Base-by-base conservation (phyloP, 2,888 invertebrate genomes). In the Stenichneumon culpator region DNA sequence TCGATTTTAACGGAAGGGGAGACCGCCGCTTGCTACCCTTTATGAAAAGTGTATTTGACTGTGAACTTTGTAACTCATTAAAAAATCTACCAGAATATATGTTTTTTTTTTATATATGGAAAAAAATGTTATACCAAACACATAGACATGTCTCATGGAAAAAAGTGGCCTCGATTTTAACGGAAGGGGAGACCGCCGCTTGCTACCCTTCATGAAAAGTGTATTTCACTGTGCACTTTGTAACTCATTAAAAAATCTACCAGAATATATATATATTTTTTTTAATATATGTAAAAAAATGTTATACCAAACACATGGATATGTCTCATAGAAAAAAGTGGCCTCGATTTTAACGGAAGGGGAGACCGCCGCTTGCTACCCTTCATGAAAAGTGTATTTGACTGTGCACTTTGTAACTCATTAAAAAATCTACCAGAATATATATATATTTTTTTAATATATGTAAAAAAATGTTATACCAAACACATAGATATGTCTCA, bases 131-230 rank as follows among this genome's bases (percentile, higher is more conserved):
- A 6, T 36, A 7, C 36, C 7, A 4, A 1, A 9, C 1, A 9
- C 0, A 36, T 36, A 9, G 36, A 36, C 9, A 36, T 9, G 36
- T 36, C 36, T 9, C 7, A 2, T 36, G 9, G 2, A 36, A 36
- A 32, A n/a, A n/a, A n/a, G n/a, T n/a, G 83, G 80, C 70, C 79
- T 78, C 84, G 74, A 60, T 60, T 60, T 75, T 32, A 22, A 22
- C 32, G 65, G 6, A 75, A 11, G 50, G 54, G 25, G 60, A 60
- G 32, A 60, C 28, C 5, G 60, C 28, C 28, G 16, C 28, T 11
- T 16, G 28, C 16, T 28, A 11, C 60, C 25, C 25, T n/a, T 60
- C 60, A 5, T 4, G 60, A 32, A 28, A 60, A 25, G 28, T 60
- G 5, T 60, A 60, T 32, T 60, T 32, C 4, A 0, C 16, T 25